Evolutionary conservation across 2,888 invertebrate genomes (phyloP).

Genomic region (Acrobasis consociella): DNA sequence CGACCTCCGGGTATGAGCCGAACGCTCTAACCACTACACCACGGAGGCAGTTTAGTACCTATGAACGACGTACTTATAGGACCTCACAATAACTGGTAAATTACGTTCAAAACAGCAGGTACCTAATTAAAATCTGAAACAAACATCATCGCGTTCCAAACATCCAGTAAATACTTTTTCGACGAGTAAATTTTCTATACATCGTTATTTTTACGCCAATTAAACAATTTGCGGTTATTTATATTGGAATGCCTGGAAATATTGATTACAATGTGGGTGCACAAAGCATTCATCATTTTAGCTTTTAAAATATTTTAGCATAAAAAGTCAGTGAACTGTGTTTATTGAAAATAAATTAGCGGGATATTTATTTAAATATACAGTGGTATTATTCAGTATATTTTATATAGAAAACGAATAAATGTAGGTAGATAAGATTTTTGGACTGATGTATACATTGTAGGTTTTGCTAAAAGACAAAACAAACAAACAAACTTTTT

Average conservation of each 20-base stretch:
- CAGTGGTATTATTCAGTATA: too few relatives aligned
- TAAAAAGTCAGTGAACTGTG: neutral
- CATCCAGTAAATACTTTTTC: constrained; percentile 37
- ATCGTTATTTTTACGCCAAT: constrained; percentile 79
- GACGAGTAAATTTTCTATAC: constrained; percentile 62
- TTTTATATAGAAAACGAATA: too few relatives aligned
- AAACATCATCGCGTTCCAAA: neutral
- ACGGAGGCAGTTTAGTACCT: too few relatives aligned
- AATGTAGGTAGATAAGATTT: too few relatives aligned
- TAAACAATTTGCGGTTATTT: constrained; percentile 63
- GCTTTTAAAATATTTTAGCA: constrained; percentile 24
- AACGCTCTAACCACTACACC: too few relatives aligned
- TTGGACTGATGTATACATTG: too few relatives aligned
- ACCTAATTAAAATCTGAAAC: neutral
- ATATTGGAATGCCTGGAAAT: constrained; percentile 44
- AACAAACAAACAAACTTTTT: too few relatives aligned
- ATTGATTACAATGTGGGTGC: constrained; percentile 42
- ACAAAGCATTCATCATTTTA: constrained; percentile 35
- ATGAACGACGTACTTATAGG: too few relatives aligned
- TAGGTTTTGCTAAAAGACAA: too few relatives aligned
- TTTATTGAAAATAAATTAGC: too few relatives aligned
- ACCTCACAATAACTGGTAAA: neutral
- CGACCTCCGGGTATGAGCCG: too few relatives aligned
- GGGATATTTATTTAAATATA: too few relatives aligned
- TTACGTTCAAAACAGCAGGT: neutral